These are phyloP conservation scores for Dysdera silvatica DNA, from an alignment of 1,140 invertebrate genomes.

Conservation along the genomic window DNA sequence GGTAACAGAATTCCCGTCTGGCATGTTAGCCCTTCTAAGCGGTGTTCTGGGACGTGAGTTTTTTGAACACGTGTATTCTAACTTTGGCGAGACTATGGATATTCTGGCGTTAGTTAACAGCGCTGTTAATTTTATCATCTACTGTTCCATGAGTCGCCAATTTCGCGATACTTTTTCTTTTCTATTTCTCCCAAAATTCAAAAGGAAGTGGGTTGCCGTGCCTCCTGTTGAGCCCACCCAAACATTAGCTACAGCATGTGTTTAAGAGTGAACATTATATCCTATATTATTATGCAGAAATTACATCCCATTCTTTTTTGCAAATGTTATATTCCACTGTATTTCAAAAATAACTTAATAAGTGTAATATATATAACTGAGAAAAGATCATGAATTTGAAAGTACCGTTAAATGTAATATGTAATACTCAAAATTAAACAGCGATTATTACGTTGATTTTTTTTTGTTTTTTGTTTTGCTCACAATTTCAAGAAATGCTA, in stretches of 20 bases:
- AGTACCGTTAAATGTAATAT: too few species aligned
- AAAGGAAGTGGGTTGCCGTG: slow-evolving; percentile 31
- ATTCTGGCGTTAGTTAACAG: slow-evolving; percentile 83
- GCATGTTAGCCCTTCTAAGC: slow-evolving; percentile 68
- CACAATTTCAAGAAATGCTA: too few species aligned
- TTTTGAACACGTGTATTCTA: slow-evolving; percentile 65
- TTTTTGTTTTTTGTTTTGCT: too few species aligned
- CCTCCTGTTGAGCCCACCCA: slow-evolving; percentile 15
- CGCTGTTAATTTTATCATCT: slow-evolving; percentile 86
- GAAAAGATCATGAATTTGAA: too few species aligned
- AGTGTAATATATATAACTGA: too few species aligned
- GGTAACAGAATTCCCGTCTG: slow-evolving; percentile 61
- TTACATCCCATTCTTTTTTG: too few species aligned
- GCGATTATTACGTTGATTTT: too few species aligned
- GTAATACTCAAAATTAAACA: too few species aligned
- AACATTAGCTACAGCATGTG: slow-evolving; percentile 18
- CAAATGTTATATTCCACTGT: too few species aligned
- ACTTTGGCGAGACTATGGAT: slow-evolving; percentile 70
- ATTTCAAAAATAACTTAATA: too few species aligned
- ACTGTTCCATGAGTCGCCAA: slow-evolving; percentile 87
- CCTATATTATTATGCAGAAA: too few species aligned
- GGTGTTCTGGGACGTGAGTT: slow-evolving; percentile 62
- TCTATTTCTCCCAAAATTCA: slow-evolving; percentile 49
- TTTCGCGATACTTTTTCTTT: slow-evolving; percentile 80
- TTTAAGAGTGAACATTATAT: too few species aligned